phyloP scores from a whole-genome alignment of 2,888 invertebrate species.

The Chrysodeixis includens region DNA sequence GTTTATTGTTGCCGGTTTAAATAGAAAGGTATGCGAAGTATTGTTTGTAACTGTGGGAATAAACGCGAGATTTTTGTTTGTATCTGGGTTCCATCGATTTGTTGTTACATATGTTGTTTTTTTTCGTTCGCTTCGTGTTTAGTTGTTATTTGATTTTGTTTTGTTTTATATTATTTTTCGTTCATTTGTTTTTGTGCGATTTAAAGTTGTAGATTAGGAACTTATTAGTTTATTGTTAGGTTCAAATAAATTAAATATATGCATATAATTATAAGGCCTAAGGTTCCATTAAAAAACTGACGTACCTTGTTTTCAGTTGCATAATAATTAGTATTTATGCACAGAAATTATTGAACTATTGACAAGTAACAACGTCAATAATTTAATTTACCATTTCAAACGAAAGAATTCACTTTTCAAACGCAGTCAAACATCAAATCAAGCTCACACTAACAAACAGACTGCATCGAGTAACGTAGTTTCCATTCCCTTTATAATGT shows the following conservation, averaged over 20 bases:
- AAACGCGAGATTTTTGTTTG: neutral
- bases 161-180: neutral
- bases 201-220: no score
- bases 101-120: neutral
- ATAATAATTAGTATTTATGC: no score
- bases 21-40: conserved; percentile 13
- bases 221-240: no score
- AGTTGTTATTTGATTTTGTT: conserved; percentile 1
- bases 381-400: no score
- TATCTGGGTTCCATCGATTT: conserved; percentile 1
- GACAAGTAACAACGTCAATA: no score
- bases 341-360: no score
- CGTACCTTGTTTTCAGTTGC: no score
- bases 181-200: neutral
- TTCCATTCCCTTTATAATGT: conserved; percentile 63
- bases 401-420: neutral
- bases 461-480: conserved; percentile 45
- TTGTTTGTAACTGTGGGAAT: conserved; percentile 9
- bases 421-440: conserved; percentile 26
- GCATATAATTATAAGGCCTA: no score
- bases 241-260: no score
- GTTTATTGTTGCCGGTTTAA: conserved; percentile 26
- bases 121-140: neutral
- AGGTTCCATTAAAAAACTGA: no score
- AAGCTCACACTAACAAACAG: conserved; percentile 46